phyloP scores from a whole-genome alignment of 2,888 invertebrate genomes.

The Oasisia sp. region DNA sequence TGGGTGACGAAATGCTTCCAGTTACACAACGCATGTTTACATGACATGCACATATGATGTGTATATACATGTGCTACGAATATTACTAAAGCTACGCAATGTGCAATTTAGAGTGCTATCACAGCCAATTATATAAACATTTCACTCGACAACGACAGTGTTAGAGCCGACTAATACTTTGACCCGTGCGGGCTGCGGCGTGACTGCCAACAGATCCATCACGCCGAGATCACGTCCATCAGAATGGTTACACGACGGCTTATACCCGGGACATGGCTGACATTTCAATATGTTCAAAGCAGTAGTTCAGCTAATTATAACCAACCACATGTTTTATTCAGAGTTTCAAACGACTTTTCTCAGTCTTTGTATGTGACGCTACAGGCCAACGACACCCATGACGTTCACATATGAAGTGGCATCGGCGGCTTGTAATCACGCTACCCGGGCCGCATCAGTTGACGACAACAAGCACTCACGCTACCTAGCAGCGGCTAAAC shows the following conservation, averaged over 20 bases:
- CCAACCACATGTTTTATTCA: constrained; percentile 14
- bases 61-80: not conserved
- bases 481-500: no score
- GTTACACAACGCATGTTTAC: not conserved
- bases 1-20: not conserved
- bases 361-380: not conserved
- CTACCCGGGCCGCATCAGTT: not conserved
- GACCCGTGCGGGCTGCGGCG: not conserved
- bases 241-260: not conserved
- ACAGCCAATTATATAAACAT: constrained; percentile 6
- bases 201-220: not conserved
- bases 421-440: not conserved
- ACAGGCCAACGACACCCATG: not conserved
- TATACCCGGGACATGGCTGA: constrained; percentile 1
- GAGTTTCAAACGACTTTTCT: not conserved
- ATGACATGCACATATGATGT: not conserved
- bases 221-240: not conserved
- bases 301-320: not conserved
- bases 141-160: not conserved
- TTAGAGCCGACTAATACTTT: constrained; percentile 13
- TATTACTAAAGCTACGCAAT: not conserved
- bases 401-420: not conserved
- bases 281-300: constrained; percentile 3
- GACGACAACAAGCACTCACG: not conserved
- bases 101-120: constrained; percentile 3